A percentile compares a stretch with the other conserved stretches of the same genome.
These are phyloP conservation scores for Tinamus guttatus DNA, from an alignment of 2,113 vertebrate genomes.

Conservation along the genomic window DNA sequence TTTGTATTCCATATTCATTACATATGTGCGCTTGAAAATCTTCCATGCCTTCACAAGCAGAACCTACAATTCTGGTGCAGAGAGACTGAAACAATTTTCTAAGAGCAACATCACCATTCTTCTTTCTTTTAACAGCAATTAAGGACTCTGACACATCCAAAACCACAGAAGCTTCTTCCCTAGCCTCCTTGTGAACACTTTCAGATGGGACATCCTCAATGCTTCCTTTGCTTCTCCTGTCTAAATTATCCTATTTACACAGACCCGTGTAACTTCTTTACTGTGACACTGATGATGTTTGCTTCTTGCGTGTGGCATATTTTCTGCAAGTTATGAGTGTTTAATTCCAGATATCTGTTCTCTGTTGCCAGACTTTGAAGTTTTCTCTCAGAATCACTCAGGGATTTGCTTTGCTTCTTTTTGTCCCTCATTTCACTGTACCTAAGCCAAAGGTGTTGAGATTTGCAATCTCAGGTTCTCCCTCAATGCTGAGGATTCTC, in stretches of 20 bases:
- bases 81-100: background rate
- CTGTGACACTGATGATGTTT: background rate
- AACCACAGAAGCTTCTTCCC: background rate
- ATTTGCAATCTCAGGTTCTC: background rate
- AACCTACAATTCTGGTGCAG: background rate
- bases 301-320: accelerated
- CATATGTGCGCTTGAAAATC: background rate
- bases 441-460: background rate
- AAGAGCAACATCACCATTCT: background rate
- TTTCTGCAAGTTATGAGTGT: background rate
- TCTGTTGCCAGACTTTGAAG: background rate
- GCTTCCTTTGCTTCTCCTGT: background rate
- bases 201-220: background rate
- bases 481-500: background rate
- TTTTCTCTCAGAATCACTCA: background rate
- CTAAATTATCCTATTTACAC: background rate
- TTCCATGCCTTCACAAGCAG: background rate
- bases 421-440: background rate
- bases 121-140: background rate
- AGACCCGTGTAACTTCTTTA: background rate
- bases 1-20: background rate
- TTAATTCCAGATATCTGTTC: background rate
- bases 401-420: background rate
- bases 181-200: background rate
- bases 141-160: background rate